Conservation (phyloP, 2,113 vertebrate species). For the Paraplagusia blochii region DNA sequence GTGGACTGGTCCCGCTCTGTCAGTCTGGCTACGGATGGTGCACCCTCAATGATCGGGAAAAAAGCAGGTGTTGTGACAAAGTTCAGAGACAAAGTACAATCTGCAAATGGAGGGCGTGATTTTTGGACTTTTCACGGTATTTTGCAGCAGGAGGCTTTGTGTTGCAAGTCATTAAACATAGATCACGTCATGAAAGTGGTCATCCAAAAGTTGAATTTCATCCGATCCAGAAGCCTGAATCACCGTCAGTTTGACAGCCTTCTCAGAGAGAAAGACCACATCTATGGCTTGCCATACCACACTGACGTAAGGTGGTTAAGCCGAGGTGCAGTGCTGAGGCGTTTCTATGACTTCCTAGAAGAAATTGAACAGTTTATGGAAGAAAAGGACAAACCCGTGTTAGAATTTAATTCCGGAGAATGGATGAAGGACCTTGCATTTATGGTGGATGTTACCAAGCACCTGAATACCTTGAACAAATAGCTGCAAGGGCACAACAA, state of each 20-base stretch:
- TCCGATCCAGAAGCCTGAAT: not conserved
- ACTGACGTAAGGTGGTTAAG: too few species aligned
- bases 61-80: not conserved
- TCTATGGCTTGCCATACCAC: not conserved
- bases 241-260: not conserved
- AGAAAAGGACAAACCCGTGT: not conserved
- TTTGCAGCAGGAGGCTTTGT: not conserved
- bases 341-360: not conserved
- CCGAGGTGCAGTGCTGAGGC: not conserved
- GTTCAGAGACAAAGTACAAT: not conserved
- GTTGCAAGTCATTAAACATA: not conserved
- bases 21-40: too few species aligned
- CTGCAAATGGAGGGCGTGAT: not conserved
- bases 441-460: not conserved
- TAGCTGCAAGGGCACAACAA: not conserved
- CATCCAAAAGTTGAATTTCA: not conserved
- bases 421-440: not conserved
- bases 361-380: not conserved
- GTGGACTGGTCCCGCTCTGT: too few species aligned
- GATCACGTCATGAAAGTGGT: not conserved
- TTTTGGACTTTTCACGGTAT: not conserved
- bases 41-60: too few species aligned
- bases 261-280: not conserved
- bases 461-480: too few species aligned
- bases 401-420: not conserved